Evolutionary conservation across 2,113 vertebrate species (phyloP).

Genomic region (Camelus dromedarius): DNA sequence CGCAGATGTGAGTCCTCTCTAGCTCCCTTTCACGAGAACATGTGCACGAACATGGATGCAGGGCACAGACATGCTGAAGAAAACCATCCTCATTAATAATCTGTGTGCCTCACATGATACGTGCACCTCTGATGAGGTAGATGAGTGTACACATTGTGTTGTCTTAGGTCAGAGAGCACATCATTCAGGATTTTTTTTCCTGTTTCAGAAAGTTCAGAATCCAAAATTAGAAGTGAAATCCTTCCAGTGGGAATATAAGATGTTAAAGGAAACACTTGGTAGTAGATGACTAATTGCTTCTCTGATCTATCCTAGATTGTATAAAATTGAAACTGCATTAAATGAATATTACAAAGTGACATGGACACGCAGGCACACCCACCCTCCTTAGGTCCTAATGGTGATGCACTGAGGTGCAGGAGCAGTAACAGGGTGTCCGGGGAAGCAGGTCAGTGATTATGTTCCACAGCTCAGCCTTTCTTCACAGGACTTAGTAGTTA

Average conservation of each 20-base stretch:
- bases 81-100: neutral
- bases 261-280: neutral
- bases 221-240: neutral
- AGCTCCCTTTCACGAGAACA: neutral
- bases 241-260: neutral
- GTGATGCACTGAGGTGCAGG: neutral
- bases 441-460: neutral
- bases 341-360: neutral
- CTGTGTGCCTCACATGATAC: neutral
- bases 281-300: neutral
- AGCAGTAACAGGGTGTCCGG: neutral
- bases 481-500: neutral
- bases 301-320: neutral
- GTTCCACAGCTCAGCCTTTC: neutral
- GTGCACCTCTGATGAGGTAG: neutral
- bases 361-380: neutral
- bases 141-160: neutral
- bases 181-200: neutral
- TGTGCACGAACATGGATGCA: accelerated
- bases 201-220: neutral
- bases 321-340: neutral
- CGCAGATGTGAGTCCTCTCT: accelerated
- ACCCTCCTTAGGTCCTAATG: neutral
- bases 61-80: accelerated
- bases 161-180: neutral